phyloP scores from a whole-genome alignment of 2,113 vertebrate species.

The Nothoprocta perdicaria region DNA sequence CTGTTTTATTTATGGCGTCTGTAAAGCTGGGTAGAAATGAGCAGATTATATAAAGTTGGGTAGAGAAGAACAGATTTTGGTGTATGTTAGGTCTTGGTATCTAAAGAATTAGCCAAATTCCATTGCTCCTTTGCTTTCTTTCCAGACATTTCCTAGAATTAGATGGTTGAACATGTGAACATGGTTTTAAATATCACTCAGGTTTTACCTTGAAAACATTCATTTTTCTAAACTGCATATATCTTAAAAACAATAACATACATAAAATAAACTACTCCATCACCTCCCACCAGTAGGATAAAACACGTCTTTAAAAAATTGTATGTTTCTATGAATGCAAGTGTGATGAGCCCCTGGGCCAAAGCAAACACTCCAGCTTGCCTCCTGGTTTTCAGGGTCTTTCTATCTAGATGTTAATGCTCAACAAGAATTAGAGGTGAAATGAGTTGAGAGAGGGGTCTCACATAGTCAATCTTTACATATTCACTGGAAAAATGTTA shows the following conservation, averaged over 20 bases:
- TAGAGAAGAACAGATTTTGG: not conserved
- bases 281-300: not conserved
- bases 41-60: not conserved
- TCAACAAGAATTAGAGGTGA: not conserved
- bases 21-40: not conserved
- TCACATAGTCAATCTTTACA: not conserved
- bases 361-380: not conserved
- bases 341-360: not conserved
- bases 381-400: not conserved
- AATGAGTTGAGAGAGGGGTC: not conserved
- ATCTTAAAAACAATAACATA: not conserved
- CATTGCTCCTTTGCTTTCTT: not conserved
- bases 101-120: not conserved
- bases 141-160: not conserved
- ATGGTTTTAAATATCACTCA: not conserved
- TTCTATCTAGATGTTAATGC: not conserved
- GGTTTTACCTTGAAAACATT: not conserved
- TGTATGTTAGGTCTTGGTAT: not conserved
- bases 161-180: not conserved
- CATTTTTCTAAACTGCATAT: not conserved
- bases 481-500: not conserved
- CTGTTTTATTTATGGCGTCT: not conserved
- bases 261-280: not conserved
- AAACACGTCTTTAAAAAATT: not conserved
- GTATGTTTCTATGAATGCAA: not conserved